These are phyloP conservation scores for Pararge aegeria DNA, from an alignment of 1,140 invertebrate species.

Conservation along the genomic window DNA sequence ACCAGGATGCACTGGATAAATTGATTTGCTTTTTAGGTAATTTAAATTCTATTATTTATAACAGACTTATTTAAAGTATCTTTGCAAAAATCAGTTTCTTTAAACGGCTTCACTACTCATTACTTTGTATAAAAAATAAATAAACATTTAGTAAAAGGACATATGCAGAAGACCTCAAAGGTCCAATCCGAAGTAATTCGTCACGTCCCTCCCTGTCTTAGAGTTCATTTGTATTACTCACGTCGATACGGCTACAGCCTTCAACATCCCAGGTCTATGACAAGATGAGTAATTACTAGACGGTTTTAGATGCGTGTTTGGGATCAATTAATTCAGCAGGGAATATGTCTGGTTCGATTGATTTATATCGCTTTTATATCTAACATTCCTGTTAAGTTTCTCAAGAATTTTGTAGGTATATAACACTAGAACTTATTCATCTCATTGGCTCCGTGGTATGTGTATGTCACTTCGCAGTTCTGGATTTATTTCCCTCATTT, in stretches of 20 bases:
- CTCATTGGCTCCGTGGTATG: too few species aligned
- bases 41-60: too few species aligned
- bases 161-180: not conserved
- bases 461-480: too few species aligned
- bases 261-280: slow-evolving; percentile 8
- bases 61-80: too few species aligned
- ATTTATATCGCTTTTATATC: not conserved
- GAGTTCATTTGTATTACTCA: slow-evolving; percentile 23
- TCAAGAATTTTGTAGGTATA: too few species aligned
- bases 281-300: slow-evolving; percentile 17
- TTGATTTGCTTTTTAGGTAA: too few species aligned
- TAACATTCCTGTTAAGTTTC: too few species aligned
- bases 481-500: too few species aligned
- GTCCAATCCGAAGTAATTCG: slow-evolving; percentile 9
- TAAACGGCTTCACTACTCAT: too few species aligned
- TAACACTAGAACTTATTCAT: too few species aligned
- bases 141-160: not conserved
- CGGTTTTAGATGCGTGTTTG: slow-evolving; percentile 1
- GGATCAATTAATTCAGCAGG: not conserved
- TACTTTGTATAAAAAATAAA: not conserved
- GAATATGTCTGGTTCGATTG: not conserved
- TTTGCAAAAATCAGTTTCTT: too few species aligned
- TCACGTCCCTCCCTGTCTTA: slow-evolving; percentile 15
- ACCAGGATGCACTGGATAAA: too few species aligned
- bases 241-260: not conserved